Percentiles rank a stretch among this genome's conserved stretches.
phyloP scores from a whole-genome alignment of 1,140 invertebrate genomes.

The Pseudoatta argentina region DNA sequence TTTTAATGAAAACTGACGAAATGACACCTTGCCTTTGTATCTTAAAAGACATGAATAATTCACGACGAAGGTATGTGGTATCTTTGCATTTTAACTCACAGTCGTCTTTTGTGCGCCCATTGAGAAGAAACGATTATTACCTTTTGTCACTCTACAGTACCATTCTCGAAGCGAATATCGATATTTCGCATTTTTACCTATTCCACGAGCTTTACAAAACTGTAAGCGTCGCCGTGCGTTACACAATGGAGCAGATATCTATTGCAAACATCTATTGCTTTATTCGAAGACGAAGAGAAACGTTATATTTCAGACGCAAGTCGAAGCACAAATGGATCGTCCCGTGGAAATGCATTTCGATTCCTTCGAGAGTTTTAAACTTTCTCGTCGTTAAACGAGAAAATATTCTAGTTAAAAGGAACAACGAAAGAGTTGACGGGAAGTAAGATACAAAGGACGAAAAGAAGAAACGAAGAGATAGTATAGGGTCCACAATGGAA shows the following conservation, averaged over 20 bases:
- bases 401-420: slow-evolving; percentile 30
- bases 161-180: slow-evolving; percentile 15
- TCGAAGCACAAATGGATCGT: neutral
- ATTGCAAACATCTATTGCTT: slow-evolving; percentile 18
- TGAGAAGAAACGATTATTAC: slow-evolving; percentile 36
- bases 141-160: slow-evolving; percentile 1
- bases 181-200: slow-evolving; percentile 33
- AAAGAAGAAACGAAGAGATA: slow-evolving; percentile 43
- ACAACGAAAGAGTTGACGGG: slow-evolving; percentile 1
- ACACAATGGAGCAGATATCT: slow-evolving; percentile 26
- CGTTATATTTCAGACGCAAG: neutral
- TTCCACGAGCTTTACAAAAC: slow-evolving; percentile 1
- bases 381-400: slow-evolving; percentile 19
- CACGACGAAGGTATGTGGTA: slow-evolving; percentile 40
- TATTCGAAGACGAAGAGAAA: neutral
- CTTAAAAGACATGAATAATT: slow-evolving; percentile 71
- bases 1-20: slow-evolving; percentile 73
- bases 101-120: slow-evolving; percentile 29
- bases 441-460: neutral
- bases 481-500: slow-evolving; percentile 43
- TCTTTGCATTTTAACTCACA: slow-evolving; percentile 64
- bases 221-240: neutral
- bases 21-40: slow-evolving; percentile 59
- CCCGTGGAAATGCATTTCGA: slow-evolving; percentile 11
- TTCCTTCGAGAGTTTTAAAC: neutral